A percentile compares a stretch with the other conserved stretches of the same genome.
phyloP scores from a whole-genome alignment of 2,797 vertebrate genomes.

The Tenualosa ilisha region DNA sequence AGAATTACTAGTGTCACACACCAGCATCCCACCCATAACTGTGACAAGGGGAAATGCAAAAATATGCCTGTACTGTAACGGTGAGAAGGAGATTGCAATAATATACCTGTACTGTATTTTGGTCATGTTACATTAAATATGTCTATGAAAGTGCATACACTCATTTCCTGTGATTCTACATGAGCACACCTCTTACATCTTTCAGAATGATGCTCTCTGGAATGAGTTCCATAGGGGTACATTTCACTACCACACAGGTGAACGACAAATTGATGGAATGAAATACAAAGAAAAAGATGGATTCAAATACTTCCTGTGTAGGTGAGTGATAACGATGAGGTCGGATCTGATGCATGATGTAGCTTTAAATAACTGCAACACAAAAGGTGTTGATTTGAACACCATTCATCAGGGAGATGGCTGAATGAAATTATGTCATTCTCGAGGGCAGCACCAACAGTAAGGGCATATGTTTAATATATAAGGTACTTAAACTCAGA shows the following conservation, averaged over 20 bases:
- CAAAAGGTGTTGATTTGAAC: background rate
- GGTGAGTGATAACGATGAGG: background rate
- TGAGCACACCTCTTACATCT: background rate
- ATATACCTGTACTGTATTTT: too few relatives aligned
- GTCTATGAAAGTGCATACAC: background rate
- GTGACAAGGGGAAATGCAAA: background rate
- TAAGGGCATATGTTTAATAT: background rate
- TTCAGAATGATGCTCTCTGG: background rate
- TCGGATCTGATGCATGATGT: background rate
- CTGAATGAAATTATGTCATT: background rate
- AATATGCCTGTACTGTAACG: too few relatives aligned
- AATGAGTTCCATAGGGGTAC: background rate
- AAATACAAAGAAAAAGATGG: background rate
- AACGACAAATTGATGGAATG: background rate
- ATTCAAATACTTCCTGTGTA: background rate
- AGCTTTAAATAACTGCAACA: background rate
- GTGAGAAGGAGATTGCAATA: too few relatives aligned
- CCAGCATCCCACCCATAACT: background rate
- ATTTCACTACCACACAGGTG: background rate
- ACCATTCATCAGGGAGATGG: background rate
- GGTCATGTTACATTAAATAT: too few relatives aligned
- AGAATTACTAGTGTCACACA: background rate
- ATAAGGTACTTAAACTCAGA: constrained; percentile 88
- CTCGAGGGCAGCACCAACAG: background rate
- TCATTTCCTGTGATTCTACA: background rate